Evolutionary conservation across 2,888 invertebrate species (phyloP), one percentile per base, ranked within the genome.

Genomic region (Drosophila prolongata): DNA sequence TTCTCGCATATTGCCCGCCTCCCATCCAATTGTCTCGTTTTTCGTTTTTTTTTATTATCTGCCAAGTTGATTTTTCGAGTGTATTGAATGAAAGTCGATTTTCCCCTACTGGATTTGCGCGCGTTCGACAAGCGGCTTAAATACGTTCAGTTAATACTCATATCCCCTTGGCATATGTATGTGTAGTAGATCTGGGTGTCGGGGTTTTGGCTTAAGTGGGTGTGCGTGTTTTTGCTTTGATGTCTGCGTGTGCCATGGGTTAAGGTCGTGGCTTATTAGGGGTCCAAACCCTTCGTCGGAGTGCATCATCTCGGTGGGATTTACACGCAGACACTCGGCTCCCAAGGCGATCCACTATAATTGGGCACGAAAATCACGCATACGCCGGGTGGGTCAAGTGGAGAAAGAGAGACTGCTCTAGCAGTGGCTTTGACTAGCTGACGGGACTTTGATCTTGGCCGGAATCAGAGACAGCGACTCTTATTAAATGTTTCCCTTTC

Each of bases 81-180:
- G 62, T 87, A 78, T 87, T 87, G 80, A 80, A 74, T 57, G 72
- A 74, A 79, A 82, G 82, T 81, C 82, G 85, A 85, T 81, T 79
- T 73, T 42, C 44, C 61, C 62, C 49, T 59, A 66, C 60, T 76
- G 85, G 85, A 76, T 84, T 82, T 74, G 64, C 50, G 54, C 49
- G 54, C 49, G 60, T 55, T 64, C 56, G 76, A 60, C 72, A 87
- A 79, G 73, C 77, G 67, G 70, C 67, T 83, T 83, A 81, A 83
- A 81, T 75, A 74, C 75, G 76, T 27, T 34, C 40, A 38, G 47
- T 30, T 77, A 81, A 84, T 87, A 56, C 30, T 34, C 54, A 35
- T 64, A 65, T 65, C 52, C 53, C 37, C 11, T 67, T 52, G 53
- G 38, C 67, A 46, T 54, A 67, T 46, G 59, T 65, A 30, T 30